These are phyloP conservation scores for Erinaceus europaeus DNA, from an alignment of 2,113 vertebrate genomes.

Conservation along the genomic window DNA sequence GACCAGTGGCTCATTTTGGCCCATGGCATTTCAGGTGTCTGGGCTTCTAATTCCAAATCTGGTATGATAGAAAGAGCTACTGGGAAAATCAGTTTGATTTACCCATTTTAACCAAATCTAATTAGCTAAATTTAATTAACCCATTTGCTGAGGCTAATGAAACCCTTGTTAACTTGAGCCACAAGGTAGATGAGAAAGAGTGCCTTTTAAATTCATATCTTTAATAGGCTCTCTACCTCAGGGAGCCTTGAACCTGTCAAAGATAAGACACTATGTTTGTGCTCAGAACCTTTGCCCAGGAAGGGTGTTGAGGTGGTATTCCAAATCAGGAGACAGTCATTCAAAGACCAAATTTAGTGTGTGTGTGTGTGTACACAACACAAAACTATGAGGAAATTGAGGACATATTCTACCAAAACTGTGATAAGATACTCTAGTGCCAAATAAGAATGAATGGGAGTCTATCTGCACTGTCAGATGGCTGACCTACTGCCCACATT, in stretches of 20 bases:
- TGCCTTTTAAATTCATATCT: not conserved
- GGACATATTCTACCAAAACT: not conserved
- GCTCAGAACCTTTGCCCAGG: not conserved
- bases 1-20: not conserved
- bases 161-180: conserved; percentile 18
- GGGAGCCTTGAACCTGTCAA: not conserved
- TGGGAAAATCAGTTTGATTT: conserved; percentile 28
- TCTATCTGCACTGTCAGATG: not conserved
- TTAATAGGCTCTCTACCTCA: not conserved
- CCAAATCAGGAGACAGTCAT: not conserved
- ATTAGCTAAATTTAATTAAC: conserved; percentile 25
- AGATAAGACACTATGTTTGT: not conserved
- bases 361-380: conserved; percentile 8
- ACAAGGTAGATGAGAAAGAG: not conserved
- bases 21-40: not conserved
- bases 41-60: not conserved
- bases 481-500: not conserved
- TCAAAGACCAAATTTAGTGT: not conserved
- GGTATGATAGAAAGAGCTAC: not conserved
- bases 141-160: conserved; percentile 51
- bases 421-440: not conserved
- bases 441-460: not conserved
- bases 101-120: conserved; percentile 49
- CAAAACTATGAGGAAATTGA: not conserved
- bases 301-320: not conserved